Base-by-base conservation (phyloP, 2,113 vertebrate species). In the Lontra canadensis region DNA sequence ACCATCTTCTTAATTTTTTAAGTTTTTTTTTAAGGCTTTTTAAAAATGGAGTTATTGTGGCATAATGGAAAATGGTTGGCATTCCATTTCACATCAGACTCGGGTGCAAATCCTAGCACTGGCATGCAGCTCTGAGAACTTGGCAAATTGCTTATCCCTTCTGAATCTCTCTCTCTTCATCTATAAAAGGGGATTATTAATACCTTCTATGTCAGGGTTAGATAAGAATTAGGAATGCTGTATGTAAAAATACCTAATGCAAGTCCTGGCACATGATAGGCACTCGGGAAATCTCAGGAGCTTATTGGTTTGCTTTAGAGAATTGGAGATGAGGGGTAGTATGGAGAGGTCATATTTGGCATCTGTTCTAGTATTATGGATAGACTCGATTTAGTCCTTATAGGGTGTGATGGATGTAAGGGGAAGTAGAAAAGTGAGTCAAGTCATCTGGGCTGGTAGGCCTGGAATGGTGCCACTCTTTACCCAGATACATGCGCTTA, bases 171-270 rank as follows among this genome's bases (percentile, higher is more conserved):
- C 82, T 47, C 76, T 74, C 18, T 47, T 87, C 9, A 31, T 84
- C 25, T 76, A 20, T 76, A 39, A 94, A 88, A 47, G 76, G 21
- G 25, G 11, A 88, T 76, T 47, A 76, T 85, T 94, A 76, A 76
- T 69, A 42, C 14, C 26, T 14, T 87, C 44, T 57, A 26, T 95
- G 25, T 18, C 18, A 67, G 23, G 7, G 21, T 67, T 71, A 82
- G 67, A 13, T 67, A 42, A 73, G 39, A 93, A 71, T 85, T 71
- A 71, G 59, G 69, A 61, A 74, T 44, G 25, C 23, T 42, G 31
- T 74, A 76, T 87, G 18, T 91, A 87, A 82, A 92, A 92, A 88
- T 76, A 88, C 47, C 83, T 92, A 49, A 57, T 92, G 18, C 7
- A 74, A 78, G 47, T 76, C 44, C 23, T 67, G 47, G 55, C 76